Evolutionary conservation across 2,888 invertebrate genomes (phyloP).

Genomic region (Drosophila tripunctata): DNA sequence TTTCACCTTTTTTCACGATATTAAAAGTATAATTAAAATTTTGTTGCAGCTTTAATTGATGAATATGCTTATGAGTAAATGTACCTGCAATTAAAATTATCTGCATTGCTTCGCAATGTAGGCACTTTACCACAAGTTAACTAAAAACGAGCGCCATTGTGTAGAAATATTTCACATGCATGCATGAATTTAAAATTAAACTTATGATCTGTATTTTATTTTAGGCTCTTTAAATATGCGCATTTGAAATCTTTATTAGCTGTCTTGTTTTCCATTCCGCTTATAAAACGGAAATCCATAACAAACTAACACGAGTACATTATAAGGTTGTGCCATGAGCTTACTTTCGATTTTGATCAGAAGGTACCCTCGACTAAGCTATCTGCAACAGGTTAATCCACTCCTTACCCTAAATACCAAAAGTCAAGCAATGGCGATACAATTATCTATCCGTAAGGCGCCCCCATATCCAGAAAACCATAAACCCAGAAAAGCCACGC

Average conservation of each 20-base stretch:
- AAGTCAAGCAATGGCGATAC: slow-evolving; percentile 49
- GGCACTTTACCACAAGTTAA: no score
- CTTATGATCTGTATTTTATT: neutral
- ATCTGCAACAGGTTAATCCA: slow-evolving; percentile 42
- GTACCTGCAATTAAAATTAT: slow-evolving; percentile 43
- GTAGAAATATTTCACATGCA: neutral
- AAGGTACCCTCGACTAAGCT: slow-evolving; percentile 15
- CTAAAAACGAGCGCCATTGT: neutral
- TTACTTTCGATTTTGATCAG: slow-evolving; percentile 5
- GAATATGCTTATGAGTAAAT: slow-evolving; percentile 5
- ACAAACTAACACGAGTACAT: no score
- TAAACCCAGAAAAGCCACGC: slow-evolving; percentile 37
- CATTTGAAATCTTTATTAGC: slow-evolving; percentile 9
- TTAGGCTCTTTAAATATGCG: slow-evolving; percentile 3
- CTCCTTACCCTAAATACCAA: slow-evolving; percentile 59
- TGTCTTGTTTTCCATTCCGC: neutral
- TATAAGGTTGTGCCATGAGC: neutral
- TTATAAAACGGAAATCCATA: slow-evolving; percentile 28
- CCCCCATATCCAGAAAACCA: slow-evolving; percentile 36
- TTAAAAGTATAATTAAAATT: slow-evolving; percentile 53
- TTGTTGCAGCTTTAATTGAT: slow-evolving; percentile 11
- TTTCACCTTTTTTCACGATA: slow-evolving; percentile 45
- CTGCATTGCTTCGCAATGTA: no score
- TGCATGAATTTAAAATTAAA: neutral
- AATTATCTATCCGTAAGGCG: slow-evolving; percentile 25